Evolutionary conservation across 2,888 invertebrate species (phyloP), one percentile per base, ranked within the genome.

Genomic region (Platynereis dumerilii): DNA sequence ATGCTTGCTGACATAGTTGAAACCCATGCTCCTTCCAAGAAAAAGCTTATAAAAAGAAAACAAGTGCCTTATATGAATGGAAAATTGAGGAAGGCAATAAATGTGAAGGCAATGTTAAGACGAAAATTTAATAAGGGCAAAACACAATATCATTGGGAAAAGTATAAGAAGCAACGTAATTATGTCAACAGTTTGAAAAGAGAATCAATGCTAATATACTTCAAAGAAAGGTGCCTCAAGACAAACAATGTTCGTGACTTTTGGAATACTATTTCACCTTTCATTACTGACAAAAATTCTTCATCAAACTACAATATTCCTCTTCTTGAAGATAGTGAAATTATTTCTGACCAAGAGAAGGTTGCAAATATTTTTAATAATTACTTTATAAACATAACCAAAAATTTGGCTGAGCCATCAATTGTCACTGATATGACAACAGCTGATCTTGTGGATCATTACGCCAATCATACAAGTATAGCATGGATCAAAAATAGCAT

Each of bases 1-100:
- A 5, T 48, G 17, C 48, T 48, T 48, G n/a, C 7, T 48, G 48
- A 22, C 5, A 48, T 48, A 10, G 22, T 48, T 48, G 48, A 48
- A 5, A 12, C 22, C 7, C 48, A 48, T 48, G 48, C 48, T 10
- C 7, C 48, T n/a, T 7, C 7, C 7, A 48, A 48, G 22, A n/a
- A 22, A n/a, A n/a, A 22, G 20, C 10, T 48, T 22, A 48, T 48
- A 10, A 5, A 22, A n/a, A n/a, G 20, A 48, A 48, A 48, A 7
- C 48, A 48, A 22, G n/a, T 48, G 7, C 48, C 48, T 7, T 48
- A 48, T n/a, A 48, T 48, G 48, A 48, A 48, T 48, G 48, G 48
- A 12, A 5, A 5, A 48, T n/a, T 48, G 48, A 5, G 48, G 17
- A 48, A 48, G n/a, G 48, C 48, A 20, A 48, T 48, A 5, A 48